Evolutionary conservation across 2,888 invertebrate species (phyloP), one percentile per base, ranked within the genome.

Genomic region (Drosophila dives): DNA sequence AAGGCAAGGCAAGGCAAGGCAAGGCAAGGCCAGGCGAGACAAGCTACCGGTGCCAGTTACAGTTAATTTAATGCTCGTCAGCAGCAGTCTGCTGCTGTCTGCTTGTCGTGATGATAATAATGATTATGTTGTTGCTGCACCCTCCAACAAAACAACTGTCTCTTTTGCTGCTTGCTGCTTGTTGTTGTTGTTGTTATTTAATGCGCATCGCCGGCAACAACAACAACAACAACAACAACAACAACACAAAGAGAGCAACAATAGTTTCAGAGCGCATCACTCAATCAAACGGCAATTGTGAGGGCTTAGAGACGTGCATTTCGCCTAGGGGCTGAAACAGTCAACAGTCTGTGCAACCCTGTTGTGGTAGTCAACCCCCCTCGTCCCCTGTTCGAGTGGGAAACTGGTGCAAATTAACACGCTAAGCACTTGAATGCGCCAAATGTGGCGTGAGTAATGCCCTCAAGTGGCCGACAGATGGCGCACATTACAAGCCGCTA

Each of bases 391-490:
- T 68, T 29, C 20, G 36, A 55, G 36, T 55, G 61, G 75, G 75
- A 53, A 77, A 77, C 90, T 89, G 91, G 89, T 91, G 85, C 77
- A 91, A 91, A 92, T 91, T 91, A 92, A 91, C 91, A 83, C 92
- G 90, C 89, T 92, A 91, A 91, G 91, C 90, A 91, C 90, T 91
- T 91, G 90, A 91, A 90, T 90, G 90, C 78, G 85, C 80, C 82
- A 91, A 91, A 92, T 91, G 91, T 91, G 86, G 92, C 90, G 90
- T 91, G 91, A 90, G 86, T 91, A 91, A 92, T 92, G 82, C 86
- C 83, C 88, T 85, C 87, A 86, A 86, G 88, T 86, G 90, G 72
- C 88, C 90, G 70, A 58, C 85, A 86, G 85, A 75, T 78, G 80
- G 83, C 85, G 89, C 67, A 84, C 77, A 76, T 86, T 84, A 84